phyloP scores from a whole-genome alignment of 1,140 invertebrate species.

The Macrobrachium nipponense region DNA sequence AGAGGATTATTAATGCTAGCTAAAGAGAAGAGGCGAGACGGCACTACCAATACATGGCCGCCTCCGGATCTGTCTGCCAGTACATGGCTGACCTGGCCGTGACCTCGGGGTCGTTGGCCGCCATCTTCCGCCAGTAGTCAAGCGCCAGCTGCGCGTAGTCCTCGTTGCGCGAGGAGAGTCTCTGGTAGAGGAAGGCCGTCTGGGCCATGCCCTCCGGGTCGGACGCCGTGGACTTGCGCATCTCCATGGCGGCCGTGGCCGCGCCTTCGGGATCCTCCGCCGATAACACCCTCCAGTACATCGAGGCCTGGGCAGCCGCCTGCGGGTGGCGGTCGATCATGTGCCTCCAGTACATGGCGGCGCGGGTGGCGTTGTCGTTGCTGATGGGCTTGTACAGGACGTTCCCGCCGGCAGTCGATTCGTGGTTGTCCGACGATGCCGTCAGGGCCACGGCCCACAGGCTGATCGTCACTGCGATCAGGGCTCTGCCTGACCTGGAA shows the following conservation, averaged over 20 bases:
- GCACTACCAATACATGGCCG: conserved; percentile 61
- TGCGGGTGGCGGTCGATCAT: conserved; percentile 53
- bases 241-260: conserved; percentile 51
- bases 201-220: conserved; percentile 59
- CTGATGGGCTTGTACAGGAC: neutral
- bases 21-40: neutral
- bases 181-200: conserved; percentile 33
- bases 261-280: conserved; percentile 44
- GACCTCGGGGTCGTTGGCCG: conserved; percentile 62
- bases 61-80: conserved; percentile 52
- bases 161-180: conserved; percentile 1
- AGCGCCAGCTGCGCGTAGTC: conserved; percentile 21
- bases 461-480: neutral
- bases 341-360: conserved; percentile 58
- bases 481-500: no score
- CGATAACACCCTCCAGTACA: conserved; percentile 61
- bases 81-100: conserved; percentile 61
- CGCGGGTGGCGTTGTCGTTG: conserved; percentile 57
- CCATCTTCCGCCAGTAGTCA: conserved; percentile 59
- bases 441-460: neutral
- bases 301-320: conserved; percentile 54
- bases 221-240: conserved; percentile 48
- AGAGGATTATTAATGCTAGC: neutral
- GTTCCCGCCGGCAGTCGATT: neutral
- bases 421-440: neutral